Percentiles rank a stretch among this genome's conserved stretches.
phyloP scores from a whole-genome alignment of 2,888 invertebrate species.

The Cataglyphis cursor region DNA sequence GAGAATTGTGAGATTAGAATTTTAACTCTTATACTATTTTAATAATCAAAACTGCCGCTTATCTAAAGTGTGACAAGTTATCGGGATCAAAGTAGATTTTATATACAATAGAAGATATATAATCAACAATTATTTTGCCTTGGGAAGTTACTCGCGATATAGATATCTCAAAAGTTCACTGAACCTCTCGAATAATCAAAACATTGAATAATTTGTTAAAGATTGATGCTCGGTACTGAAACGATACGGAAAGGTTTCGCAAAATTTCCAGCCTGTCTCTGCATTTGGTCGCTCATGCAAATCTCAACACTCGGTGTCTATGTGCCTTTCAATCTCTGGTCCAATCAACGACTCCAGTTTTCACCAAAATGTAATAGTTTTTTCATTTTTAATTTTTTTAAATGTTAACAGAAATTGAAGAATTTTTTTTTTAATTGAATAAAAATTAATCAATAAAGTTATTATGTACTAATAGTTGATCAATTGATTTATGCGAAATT shows the following conservation, averaged over 20 bases:
- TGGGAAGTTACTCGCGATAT: conserved; percentile 11
- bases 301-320: conserved; percentile 86
- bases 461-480: not conserved
- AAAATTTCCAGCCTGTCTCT: conserved; percentile 88
- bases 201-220: not conserved
- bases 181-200: not conserved
- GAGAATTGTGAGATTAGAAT: not conserved
- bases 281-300: conserved; percentile 88
- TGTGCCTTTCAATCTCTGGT: conserved; percentile 88
- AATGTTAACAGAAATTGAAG: not conserved
- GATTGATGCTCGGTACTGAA: conserved; percentile 87
- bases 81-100: conserved; percentile 8
- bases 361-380: conserved; percentile 84
- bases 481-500: not conserved
- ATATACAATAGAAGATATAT: not conserved
- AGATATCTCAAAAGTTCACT: not conserved
- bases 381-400: conserved; percentile 1
- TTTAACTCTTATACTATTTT: not conserved
- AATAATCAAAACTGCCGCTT: not conserved
- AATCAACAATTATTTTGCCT: not conserved
- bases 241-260: conserved; percentile 89
- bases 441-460: not conserved
- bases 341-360: conserved; percentile 79
- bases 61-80: not conserved
- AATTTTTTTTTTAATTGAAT: not conserved